phyloP scores from a whole-genome alignment of 2,113 vertebrate genomes.

The Pseudonaja textilis region DNA sequence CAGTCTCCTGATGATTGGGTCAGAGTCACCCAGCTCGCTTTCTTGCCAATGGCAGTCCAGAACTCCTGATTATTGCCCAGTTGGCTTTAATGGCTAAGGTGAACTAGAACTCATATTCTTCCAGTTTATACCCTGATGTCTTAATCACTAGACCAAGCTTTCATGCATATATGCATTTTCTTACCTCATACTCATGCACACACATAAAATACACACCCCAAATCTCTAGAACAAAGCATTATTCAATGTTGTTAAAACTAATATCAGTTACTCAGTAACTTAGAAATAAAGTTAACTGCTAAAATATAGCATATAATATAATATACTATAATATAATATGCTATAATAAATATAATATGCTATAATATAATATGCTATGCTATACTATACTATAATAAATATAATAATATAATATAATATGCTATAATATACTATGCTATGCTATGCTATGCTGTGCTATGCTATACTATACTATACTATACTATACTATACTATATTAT shows the following conservation, averaged over 20 bases:
- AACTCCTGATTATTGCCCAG: neutral
- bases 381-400: too few species aligned
- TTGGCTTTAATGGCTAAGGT: neutral
- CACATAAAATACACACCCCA: too few species aligned
- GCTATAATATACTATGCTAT: too few species aligned
- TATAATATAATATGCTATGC: too few species aligned
- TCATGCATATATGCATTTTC: neutral
- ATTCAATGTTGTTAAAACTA: neutral
- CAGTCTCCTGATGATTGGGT: too few species aligned
- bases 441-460: too few species aligned
- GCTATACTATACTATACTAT: too few species aligned
- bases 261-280: neutral
- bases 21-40: neutral
- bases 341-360: too few species aligned
- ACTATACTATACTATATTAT: too few species aligned
- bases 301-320: neutral
- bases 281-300: neutral
- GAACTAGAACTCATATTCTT: neutral
- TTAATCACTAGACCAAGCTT: neutral
- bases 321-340: too few species aligned
- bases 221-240: neutral
- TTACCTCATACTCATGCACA: neutral
- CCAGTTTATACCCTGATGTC: neutral
- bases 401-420: too few species aligned
- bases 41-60: neutral